A percentile compares a stretch with the other conserved stretches of the same genome.
Evolutionary conservation across 2,888 invertebrate genomes (phyloP).

Genomic region (Diarsia dahlii): DNA sequence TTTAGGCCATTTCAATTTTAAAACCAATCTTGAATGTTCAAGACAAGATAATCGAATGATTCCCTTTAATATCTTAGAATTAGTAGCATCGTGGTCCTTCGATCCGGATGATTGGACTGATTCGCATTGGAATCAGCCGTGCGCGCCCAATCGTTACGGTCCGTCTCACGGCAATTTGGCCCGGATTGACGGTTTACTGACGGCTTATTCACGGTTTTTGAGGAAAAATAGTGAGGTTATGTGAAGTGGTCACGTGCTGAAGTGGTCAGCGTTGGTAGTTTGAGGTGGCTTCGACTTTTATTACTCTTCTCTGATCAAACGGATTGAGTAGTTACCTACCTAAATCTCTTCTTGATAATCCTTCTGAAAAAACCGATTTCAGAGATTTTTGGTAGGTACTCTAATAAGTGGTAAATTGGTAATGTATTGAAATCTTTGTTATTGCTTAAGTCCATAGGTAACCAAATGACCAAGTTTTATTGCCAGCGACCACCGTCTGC

Average conservation of each 20-base stretch:
- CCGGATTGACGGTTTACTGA: conserved; percentile 47
- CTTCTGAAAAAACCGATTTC: background rate
- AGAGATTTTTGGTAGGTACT: background rate
- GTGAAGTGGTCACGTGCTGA: background rate
- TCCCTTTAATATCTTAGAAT: conserved; percentile 33
- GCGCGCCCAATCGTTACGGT: conserved; percentile 31
- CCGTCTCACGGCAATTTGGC: conserved; percentile 47
- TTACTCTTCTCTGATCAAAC: background rate
- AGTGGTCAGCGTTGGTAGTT: background rate
- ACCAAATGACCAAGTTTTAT: too few relatives aligned
- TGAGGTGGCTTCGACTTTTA: background rate
- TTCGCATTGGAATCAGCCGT: conserved; percentile 27
- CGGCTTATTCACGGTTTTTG: conserved; percentile 14
- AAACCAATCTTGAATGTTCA: conserved; percentile 21
- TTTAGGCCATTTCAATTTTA: background rate
- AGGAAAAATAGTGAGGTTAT: background rate
- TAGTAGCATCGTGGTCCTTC: conserved; percentile 32
- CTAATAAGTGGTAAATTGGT: background rate
- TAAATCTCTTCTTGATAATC: background rate
- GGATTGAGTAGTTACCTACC: background rate
- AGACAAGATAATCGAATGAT: conserved; percentile 38
- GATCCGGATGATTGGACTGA: conserved; percentile 41
- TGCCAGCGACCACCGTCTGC: too few relatives aligned
- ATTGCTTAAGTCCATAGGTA: too few relatives aligned
- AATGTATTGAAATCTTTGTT: background rate